A percentile compares a stretch with the other conserved stretches of the same genome.
Conservation (phyloP, 2,888 invertebrate genomes). For the Hoplodrina ambigua region DNA sequence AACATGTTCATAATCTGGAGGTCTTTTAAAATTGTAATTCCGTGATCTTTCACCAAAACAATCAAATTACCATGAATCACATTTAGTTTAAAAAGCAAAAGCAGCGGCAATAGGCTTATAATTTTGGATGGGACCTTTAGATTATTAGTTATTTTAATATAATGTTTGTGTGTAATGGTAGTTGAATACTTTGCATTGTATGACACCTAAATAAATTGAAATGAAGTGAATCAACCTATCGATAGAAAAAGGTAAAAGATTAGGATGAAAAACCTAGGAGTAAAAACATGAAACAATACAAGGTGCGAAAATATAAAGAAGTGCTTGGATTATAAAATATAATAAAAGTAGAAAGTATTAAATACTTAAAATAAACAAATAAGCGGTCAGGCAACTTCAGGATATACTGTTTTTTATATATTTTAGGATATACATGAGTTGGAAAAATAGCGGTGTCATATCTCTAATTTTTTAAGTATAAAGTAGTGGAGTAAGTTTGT, state of each 20-base stretch:
- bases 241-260: constrained; percentile 30
- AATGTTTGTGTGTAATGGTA: constrained; percentile 39
- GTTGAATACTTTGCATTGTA: constrained; percentile 27
- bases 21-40: constrained; percentile 18
- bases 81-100: constrained; percentile 11
- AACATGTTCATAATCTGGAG: constrained; percentile 26
- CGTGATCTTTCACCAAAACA: neutral
- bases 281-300: constrained; percentile 53
- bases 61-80: neutral
- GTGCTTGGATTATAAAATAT: constrained; percentile 56
- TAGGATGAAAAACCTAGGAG: constrained; percentile 32
- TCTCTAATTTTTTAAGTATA: constrained; percentile 21
- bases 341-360: constrained; percentile 34
- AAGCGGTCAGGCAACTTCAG: constrained; percentile 60
- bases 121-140: constrained; percentile 27
- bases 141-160: constrained; percentile 6
- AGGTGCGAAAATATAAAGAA: constrained; percentile 63
- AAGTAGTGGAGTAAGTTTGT: constrained; percentile 31
- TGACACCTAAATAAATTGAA: constrained; percentile 43
- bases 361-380: constrained; percentile 32
- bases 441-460: constrained; percentile 48
- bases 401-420: constrained; percentile 40
- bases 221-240: constrained; percentile 37
- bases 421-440: constrained; percentile 40
- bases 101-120: neutral